Evolutionary conservation across 2,888 invertebrate genomes (phyloP).

Genomic region (Zygaena filipendulae): DNA sequence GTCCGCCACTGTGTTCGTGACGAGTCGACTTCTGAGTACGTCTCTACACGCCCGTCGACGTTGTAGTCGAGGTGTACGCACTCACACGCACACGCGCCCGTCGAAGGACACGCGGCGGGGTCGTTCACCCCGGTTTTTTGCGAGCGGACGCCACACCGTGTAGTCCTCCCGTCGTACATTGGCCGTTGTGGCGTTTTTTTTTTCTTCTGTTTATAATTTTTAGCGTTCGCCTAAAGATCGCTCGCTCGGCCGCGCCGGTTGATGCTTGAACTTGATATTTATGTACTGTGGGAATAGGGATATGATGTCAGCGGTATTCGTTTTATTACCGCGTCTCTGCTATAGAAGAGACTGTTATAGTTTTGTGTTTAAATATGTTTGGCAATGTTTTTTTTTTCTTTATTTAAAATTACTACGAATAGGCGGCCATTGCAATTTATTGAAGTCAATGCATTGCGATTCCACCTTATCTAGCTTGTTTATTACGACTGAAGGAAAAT

Average conservation of each 20-base stretch:
- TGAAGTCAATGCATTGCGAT: no score
- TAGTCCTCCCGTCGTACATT: conserved; percentile 51
- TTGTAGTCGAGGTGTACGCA: conserved; percentile 33
- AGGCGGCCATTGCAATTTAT: no score
- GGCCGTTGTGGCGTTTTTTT: conserved; percentile 40
- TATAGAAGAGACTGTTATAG: no score
- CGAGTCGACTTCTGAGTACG: no score
- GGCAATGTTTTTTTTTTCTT: no score
- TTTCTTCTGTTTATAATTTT: conserved; percentile 31
- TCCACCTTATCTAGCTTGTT: no score
- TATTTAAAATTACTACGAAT: no score
- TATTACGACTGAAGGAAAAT: no score
- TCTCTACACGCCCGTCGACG: no score
- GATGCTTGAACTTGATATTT: conserved; percentile 31
- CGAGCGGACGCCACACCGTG: conserved; percentile 48
- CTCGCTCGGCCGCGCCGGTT: conserved; percentile 38
- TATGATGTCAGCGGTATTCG: conserved; percentile 42
- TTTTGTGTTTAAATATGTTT: no score
- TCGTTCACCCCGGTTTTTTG: conserved; percentile 63
- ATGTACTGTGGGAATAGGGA: conserved; percentile 45
- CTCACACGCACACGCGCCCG: conserved; percentile 39
- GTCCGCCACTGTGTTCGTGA: conserved; percentile 14
- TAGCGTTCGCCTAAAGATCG: conserved; percentile 36
- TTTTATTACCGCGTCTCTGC: conserved; percentile 10
- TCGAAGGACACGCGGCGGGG: conserved; percentile 62